phyloP scores from a whole-genome alignment of 2,113 vertebrate species.

The Manacus vitellinus region DNA sequence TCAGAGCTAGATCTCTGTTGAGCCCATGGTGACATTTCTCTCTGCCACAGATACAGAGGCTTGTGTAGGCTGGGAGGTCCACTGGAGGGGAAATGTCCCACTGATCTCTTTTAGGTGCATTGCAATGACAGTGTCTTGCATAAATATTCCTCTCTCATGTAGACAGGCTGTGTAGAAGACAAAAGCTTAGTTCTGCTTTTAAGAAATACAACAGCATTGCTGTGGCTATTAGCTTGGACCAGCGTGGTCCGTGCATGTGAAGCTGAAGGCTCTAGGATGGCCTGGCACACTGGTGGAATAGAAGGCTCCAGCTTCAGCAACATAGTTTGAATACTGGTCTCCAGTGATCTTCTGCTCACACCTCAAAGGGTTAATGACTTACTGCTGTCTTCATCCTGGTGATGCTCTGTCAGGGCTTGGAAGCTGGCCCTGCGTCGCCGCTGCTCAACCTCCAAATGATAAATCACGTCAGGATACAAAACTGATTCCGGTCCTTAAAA shows the following conservation, averaged over 20 bases:
- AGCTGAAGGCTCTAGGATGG: neutral
- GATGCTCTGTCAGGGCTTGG: constrained; percentile 8
- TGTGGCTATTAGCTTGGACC: neutral
- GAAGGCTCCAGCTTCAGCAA: neutral
- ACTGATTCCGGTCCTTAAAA: constrained; percentile 51
- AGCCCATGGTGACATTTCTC: neutral
- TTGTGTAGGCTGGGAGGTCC: neutral
- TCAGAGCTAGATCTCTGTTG: neutral
- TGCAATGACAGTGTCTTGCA: neutral
- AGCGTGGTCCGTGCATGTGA: neutral
- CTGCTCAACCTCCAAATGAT: constrained; percentile 40
- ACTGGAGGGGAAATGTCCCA: neutral
- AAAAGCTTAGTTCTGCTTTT: neutral
- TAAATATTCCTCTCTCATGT: neutral
- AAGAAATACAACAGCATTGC: neutral
- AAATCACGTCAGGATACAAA: constrained; percentile 51
- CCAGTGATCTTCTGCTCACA: neutral
- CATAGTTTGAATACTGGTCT: neutral
- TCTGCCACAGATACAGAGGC: neutral
- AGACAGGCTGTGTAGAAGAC: neutral
- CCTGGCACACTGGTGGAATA: neutral
- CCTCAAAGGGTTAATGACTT: constrained; percentile 17
- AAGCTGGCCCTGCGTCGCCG: neutral
- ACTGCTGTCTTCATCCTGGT: neutral
- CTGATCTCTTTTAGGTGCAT: neutral